Evolutionary conservation across 2,888 invertebrate species (phyloP).

Genomic region (Embidobia sp.): DNA sequence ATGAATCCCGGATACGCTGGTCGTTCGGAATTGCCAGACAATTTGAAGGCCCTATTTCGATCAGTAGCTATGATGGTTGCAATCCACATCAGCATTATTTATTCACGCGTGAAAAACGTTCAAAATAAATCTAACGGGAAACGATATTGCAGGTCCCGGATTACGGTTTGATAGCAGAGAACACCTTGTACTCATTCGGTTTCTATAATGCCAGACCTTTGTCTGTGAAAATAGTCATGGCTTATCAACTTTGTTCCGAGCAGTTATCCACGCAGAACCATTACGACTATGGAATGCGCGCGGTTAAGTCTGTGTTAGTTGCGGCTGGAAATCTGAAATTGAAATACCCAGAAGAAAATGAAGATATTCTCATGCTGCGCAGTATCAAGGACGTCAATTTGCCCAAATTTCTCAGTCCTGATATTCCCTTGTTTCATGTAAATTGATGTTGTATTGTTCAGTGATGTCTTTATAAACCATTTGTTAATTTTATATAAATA

Average conservation of each 20-base stretch:
- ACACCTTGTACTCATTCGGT: conserved; percentile 85
- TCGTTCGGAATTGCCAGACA: conserved; percentile 84
- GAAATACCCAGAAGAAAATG: conserved; percentile 84
- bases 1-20: conserved; percentile 85
- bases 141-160: conserved; percentile 82
- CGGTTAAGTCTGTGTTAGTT: conserved; percentile 85
- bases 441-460: too few relatives aligned
- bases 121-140: neutral
- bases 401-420: conserved; percentile 85
- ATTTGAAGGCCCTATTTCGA: conserved; percentile 84
- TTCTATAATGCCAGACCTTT: conserved; percentile 84
- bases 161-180: conserved; percentile 85
- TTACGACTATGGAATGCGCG: conserved; percentile 87
- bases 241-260: conserved; percentile 85
- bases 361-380: conserved; percentile 84
- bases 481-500: too few relatives aligned
- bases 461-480: too few relatives aligned
- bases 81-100: too few relatives aligned
- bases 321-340: conserved; percentile 86
- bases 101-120: neutral
- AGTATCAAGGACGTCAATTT: conserved; percentile 86
- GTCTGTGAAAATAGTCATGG: conserved; percentile 86
- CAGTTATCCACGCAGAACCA: conserved; percentile 86
- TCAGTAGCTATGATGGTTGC: conserved; percentile 86
- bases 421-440: conserved; percentile 84